Evolutionary conservation across 2,888 invertebrate species (phyloP).

Genomic region (Dynastes tityus): DNA sequence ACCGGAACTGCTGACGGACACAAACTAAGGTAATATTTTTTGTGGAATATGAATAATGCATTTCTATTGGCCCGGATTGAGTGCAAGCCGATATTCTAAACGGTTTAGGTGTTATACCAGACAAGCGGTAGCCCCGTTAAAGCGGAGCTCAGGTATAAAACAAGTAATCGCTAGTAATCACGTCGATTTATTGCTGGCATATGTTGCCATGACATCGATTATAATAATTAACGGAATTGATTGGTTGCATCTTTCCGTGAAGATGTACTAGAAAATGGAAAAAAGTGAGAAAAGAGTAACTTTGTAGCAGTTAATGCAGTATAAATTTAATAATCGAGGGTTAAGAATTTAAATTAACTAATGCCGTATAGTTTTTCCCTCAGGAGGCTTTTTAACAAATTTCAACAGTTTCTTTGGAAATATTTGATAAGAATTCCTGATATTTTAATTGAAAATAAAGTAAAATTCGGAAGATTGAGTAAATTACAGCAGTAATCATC

Average conservation of each 20-base stretch:
- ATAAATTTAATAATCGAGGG: constrained; percentile 17
- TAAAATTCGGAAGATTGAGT: no score
- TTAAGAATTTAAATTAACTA: constrained; percentile 23
- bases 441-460: constrained; percentile 3
- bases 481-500: no score
- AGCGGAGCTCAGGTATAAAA: constrained; percentile 19
- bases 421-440: constrained; percentile 12
- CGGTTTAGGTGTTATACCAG: constrained; percentile 1
- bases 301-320: neutral
- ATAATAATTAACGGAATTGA: constrained; percentile 15
- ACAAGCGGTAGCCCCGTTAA: constrained; percentile 24
- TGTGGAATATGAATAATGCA: constrained; percentile 43
- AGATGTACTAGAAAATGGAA: neutral
- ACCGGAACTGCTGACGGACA: constrained; percentile 8
- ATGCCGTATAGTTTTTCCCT: neutral
- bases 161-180: neutral
- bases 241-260: neutral
- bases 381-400: constrained; percentile 1
- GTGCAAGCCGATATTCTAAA: constrained; percentile 17
- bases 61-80: constrained; percentile 20
- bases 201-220: constrained; percentile 4
- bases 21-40: constrained; percentile 38
- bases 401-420: neutral
- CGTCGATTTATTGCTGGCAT: constrained; percentile 12
- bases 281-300: constrained; percentile 4